phyloP scores from a whole-genome alignment of 2,113 vertebrate genomes.

The Steatornis caripensis region DNA sequence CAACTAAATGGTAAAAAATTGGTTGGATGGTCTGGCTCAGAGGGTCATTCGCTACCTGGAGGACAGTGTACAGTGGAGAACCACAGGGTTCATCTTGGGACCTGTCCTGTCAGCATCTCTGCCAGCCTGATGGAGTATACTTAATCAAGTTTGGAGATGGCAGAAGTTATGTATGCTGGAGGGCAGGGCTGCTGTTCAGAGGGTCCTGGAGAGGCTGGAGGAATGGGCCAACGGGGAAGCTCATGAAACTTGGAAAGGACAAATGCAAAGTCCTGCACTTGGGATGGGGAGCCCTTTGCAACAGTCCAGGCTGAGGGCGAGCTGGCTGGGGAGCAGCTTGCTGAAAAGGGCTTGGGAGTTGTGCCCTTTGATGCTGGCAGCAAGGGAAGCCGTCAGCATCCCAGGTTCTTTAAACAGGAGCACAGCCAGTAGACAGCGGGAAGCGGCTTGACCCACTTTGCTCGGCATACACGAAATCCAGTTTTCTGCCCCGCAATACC shows the following conservation, averaged over 20 bases:
- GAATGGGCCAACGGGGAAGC: background rate
- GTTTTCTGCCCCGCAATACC: background rate
- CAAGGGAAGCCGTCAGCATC: background rate
- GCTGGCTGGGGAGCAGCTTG: background rate
- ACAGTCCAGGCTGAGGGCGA: background rate
- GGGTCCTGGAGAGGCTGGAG: background rate
- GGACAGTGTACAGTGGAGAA: background rate
- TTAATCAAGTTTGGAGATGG: background rate
- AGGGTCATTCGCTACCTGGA: background rate
- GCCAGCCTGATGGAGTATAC: background rate
- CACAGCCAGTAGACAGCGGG: background rate
- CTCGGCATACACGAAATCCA: background rate
- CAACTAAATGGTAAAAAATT: background rate
- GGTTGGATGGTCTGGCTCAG: background rate
- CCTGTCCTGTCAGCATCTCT: background rate
- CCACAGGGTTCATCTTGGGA: background rate
- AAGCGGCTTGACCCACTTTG: background rate
- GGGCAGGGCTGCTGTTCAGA: background rate
- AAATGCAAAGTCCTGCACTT: background rate
- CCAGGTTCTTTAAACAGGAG: background rate
- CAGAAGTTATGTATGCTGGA: rapidly evolving
- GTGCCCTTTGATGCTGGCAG: background rate
- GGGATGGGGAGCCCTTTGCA: background rate
- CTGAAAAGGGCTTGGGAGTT: background rate
- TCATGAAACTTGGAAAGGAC: background rate